Evolutionary conservation across 2,888 invertebrate species (phyloP).

Genomic region (Xestia ashworthii): DNA sequence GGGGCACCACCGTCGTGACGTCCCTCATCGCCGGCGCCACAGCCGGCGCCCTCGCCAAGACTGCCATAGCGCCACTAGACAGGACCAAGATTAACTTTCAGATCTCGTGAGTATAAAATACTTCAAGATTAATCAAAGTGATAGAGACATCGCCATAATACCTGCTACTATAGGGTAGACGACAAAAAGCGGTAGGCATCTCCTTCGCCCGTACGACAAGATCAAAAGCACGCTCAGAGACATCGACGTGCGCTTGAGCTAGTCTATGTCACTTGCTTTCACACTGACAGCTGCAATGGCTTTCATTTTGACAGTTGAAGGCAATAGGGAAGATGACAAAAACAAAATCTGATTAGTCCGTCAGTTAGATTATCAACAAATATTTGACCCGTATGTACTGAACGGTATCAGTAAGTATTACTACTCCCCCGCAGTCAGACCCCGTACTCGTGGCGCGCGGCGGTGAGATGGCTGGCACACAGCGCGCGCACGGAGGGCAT

Average conservation of each 20-base stretch:
- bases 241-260: constrained; percentile 70
- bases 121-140: no score
- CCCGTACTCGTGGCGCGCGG: constrained; percentile 94
- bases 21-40: constrained; percentile 97
- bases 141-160: no score
- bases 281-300: not conserved
- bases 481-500: constrained; percentile 95
- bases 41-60: constrained; percentile 98
- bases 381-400: no score
- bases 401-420: no score
- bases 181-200: constrained; percentile 94
- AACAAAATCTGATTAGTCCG: no score
- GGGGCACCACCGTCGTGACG: constrained; percentile 92
- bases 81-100: constrained; percentile 99
- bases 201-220: constrained; percentile 98
- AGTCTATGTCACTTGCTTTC: constrained; percentile 42
- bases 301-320: not conserved
- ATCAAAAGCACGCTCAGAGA: constrained; percentile 92
- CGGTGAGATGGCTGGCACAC: constrained; percentile 92
- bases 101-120: constrained; percentile 91
- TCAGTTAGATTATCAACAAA: no score
- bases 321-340: no score
- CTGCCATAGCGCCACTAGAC: constrained; percentile 98
- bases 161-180: no score
- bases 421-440: constrained; percentile 86